These are phyloP conservation scores for Arctocebus calabarensis DNA, from an alignment of 2,797 vertebrate species.

Conservation along the genomic window DNA sequence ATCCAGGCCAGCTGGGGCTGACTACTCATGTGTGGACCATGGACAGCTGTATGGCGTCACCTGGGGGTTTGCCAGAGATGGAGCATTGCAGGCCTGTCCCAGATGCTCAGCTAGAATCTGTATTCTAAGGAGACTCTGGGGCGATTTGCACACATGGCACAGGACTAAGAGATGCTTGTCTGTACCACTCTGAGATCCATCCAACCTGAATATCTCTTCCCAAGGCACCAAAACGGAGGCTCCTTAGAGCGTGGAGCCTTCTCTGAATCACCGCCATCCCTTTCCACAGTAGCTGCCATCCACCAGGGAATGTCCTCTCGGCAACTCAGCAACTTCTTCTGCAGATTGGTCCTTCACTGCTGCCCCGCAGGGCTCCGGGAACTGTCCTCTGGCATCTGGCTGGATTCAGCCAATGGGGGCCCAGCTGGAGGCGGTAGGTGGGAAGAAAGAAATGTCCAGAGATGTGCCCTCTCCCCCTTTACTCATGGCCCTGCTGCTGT, in stretches of 20 bases:
- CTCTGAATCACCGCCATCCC: not conserved
- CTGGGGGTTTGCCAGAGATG: not conserved
- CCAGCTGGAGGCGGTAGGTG: not conserved
- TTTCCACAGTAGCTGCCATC: not conserved
- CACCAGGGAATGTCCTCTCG: not conserved
- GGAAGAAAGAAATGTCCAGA: not conserved
- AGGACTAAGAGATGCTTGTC: not conserved
- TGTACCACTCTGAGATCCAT: not conserved
- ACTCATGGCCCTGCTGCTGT: not conserved
- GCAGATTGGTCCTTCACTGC: not conserved
- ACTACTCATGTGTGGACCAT: rapidly evolving
- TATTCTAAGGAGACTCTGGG: not conserved
- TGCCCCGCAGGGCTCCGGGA: not conserved
- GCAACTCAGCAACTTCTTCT: not conserved
- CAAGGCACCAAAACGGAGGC: not conserved
- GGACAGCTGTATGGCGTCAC: not conserved
- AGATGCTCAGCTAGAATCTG: not conserved
- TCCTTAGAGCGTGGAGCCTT: not conserved
- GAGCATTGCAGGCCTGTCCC: rapidly evolving
- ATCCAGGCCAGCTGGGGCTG: no score
- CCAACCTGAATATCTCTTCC: no score
- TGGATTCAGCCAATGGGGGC: not conserved
- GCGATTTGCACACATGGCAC: not conserved
- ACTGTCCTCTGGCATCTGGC: no score
- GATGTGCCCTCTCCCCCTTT: no score